These are phyloP conservation scores for Drosophila hydei DNA, from an alignment of 1,140 invertebrate genomes.

Conservation along the genomic window DNA sequence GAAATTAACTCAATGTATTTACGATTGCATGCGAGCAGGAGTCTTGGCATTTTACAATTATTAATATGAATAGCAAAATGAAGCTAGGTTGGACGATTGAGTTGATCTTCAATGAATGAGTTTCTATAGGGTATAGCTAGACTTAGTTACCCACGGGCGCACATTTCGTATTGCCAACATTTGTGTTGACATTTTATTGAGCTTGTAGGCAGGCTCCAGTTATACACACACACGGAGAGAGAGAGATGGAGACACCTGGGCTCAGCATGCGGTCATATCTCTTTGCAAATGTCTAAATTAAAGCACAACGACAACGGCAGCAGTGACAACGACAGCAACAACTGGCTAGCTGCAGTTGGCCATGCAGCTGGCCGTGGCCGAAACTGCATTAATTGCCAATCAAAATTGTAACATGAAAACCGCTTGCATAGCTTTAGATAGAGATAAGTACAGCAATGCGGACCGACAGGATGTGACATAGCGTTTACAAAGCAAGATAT, in stretches of 20 bases:
- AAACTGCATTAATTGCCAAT: conserved; percentile 74
- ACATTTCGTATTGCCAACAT: conserved; percentile 71
- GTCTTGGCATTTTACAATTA: no score
- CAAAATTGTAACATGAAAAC: conserved; percentile 56
- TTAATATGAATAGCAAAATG: no score
- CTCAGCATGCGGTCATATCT: conserved; percentile 69
- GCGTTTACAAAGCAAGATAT: conserved; percentile 21
- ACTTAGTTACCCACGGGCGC: conserved; percentile 46
- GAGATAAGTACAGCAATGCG: conserved; percentile 22
- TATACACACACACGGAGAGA: conserved; percentile 1
- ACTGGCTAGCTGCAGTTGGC: neutral
- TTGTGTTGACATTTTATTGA: conserved; percentile 79
- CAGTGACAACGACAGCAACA: no score
- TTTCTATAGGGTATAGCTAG: conserved; percentile 14
- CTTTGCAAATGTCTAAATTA: conserved; percentile 74
- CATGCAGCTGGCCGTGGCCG: conserved; percentile 39
- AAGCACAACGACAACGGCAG: conserved; percentile 33
- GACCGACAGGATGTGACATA: conserved; percentile 37
- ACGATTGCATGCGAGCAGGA: neutral
- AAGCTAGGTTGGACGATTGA: no score
- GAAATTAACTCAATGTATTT: neutral
- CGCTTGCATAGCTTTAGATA: conserved; percentile 34
- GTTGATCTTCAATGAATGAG: no score
- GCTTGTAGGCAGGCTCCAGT: conserved; percentile 52
- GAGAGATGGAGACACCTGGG: conserved; percentile 48